Base-by-base conservation (phyloP, 2,113 vertebrate genomes). In the Coptodon bakossiorum region DNA sequence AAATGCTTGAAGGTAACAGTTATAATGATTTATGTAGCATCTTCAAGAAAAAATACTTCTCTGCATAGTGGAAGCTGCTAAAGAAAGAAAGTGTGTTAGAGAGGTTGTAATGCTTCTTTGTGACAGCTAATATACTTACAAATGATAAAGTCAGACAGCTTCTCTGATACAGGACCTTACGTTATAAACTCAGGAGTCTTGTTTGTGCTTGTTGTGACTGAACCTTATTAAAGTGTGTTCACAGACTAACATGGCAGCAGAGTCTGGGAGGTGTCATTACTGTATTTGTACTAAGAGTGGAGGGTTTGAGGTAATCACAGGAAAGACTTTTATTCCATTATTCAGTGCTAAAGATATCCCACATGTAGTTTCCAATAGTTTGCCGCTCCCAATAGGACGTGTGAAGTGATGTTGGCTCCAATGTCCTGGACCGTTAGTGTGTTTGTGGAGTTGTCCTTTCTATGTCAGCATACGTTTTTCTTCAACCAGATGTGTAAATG, bases 401-500 rank as follows among this genome's bases (percentile, higher is more conserved):
- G 29, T 63, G 59, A 63, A 4, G 9, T 63, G 59, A 36, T 36
- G 31, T 19, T 7, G 9, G 59, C 59, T n/a, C 59, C 59, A 36
- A 31, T 8, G 14, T 29, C 56, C 27, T 63, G 59, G 59, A 63
- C 6, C 3, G 1, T 61, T 14, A 5, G 24, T 57, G 22, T 57
- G 12, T 29, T 57, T 57, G 54, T 24, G 24, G 54, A 27, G 24
- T 2, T 34, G 29, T 63, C 29, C 29, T 34, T 1, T 63, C 17
- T 0, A 0, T 63, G 31, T 36, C 29, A 19, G 59, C 59, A 7
- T 36, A 36, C 2, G 1, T 36, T 2, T 36, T 36, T 63, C 59
- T 63, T 34, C 59, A 63, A 10, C 27, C 27, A 34, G 13, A 19
- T 31, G 59, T 63, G 29, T 19, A 34, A 34, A 6, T 63, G 59